A percentile compares a stretch with the other conserved stretches of the same genome.
These are phyloP conservation scores for Nephotettix cincticeps DNA, from an alignment of 1,140 invertebrate species.

Conservation along the genomic window DNA sequence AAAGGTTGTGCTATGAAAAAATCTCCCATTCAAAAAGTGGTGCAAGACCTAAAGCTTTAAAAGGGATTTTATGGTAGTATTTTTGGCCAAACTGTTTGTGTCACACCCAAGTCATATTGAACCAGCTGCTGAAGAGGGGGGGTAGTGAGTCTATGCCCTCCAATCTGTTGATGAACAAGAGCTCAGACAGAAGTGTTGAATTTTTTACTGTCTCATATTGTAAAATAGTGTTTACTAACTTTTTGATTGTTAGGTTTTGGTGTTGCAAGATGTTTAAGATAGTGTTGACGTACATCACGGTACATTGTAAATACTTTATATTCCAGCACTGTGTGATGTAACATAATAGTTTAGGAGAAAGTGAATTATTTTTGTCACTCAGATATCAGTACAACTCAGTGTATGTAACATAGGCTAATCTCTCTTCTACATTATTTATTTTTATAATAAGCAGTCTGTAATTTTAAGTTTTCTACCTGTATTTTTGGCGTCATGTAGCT, in stretches of 20 bases:
- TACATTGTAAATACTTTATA: slow-evolving; percentile 24
- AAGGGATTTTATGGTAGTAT: no score
- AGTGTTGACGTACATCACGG: slow-evolving; percentile 12
- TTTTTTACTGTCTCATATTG: not conserved
- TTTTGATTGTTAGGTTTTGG: slow-evolving; percentile 25
- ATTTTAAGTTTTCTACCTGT: slow-evolving; percentile 6
- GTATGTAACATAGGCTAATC: slow-evolving; percentile 7
- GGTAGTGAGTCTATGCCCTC: no score
- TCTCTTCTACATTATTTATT: slow-evolving; percentile 2
- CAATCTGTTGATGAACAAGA: no score
- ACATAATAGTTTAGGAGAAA: slow-evolving; percentile 12
- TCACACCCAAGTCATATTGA: no score
- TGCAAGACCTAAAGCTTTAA: no score
- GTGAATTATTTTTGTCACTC: slow-evolving; percentile 27
- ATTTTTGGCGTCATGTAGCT: not conserved
- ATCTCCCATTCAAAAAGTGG: no score
- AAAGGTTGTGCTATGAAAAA: no score
- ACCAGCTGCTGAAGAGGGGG: no score
- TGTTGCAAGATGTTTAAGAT: slow-evolving; percentile 25
- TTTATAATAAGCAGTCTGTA: not conserved
- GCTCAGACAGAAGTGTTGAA: not conserved
- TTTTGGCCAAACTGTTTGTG: no score
- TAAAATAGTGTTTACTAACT: not conserved
- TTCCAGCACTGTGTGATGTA: slow-evolving; percentile 22
- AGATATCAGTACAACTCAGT: not conserved